Conservation (phyloP, 1,140 invertebrate genomes). For the Aphelenchoides besseyi region DNA sequence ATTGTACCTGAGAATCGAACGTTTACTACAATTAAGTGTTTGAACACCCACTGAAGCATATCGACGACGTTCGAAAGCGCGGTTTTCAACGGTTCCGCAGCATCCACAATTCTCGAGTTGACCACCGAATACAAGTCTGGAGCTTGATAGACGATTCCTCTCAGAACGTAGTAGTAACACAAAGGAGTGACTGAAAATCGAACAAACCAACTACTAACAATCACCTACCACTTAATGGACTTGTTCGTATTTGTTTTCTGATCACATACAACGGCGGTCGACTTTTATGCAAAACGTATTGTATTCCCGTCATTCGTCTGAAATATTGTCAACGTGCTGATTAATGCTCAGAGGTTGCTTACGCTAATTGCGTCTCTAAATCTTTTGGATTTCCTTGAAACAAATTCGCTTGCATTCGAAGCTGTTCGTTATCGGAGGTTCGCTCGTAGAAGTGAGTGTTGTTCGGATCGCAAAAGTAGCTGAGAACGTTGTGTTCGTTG, state of each 20-base stretch:
- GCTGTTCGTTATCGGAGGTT: conserved; percentile 90
- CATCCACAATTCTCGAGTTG: conserved; percentile 83
- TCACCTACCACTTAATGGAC: conserved; percentile 25
- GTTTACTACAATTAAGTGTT: neutral
- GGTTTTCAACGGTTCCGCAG: conserved; percentile 44
- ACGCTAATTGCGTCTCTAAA: neutral
- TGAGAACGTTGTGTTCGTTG: conserved; percentile 75
- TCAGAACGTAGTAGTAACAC: conserved; percentile 95
- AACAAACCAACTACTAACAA: neutral
- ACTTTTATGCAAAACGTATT: conserved; percentile 88
- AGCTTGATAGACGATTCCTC: conserved; percentile 91
- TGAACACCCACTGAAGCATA: conserved; percentile 20
- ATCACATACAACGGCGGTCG: conserved; percentile 96
- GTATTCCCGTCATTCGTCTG: conserved; percentile 89
- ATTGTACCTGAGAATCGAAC: conserved; percentile 32
- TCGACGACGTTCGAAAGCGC: conserved; percentile 30
- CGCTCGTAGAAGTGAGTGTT: conserved; percentile 76
- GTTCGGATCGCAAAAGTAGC: conserved; percentile 88
- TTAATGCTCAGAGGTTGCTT: too few relatives aligned
- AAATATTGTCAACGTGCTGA: too few relatives aligned
- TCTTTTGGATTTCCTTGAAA: neutral
- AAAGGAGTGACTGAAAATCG: conserved; percentile 71
- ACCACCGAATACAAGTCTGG: conserved; percentile 89
- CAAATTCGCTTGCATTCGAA: conserved; percentile 78
- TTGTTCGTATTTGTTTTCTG: conserved; percentile 73